These are phyloP conservation scores for Drosophila takahashii DNA, from an alignment of 1,140 invertebrate species.

Conservation along the genomic window DNA sequence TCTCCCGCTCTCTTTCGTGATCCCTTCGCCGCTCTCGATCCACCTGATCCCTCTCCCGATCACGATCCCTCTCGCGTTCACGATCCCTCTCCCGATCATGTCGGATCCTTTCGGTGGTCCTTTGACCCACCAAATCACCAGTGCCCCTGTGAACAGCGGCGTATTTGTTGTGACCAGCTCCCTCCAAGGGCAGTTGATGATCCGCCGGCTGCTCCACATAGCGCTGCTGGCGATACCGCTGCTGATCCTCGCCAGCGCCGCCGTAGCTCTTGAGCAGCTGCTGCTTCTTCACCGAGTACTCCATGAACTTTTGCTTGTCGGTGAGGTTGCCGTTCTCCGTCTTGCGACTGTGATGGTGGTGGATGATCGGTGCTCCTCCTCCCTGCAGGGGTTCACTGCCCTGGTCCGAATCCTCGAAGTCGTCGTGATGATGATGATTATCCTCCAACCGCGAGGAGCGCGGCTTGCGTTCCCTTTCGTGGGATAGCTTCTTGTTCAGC, in stretches of 20 bases:
- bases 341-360: conserved; percentile 60
- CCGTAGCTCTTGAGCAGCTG: conserved; percentile 54
- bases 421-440: conserved; percentile 42
- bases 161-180: conserved; percentile 63
- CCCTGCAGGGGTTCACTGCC: conserved; percentile 32
- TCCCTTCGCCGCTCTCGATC: conserved; percentile 45
- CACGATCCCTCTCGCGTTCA: conserved; percentile 6
- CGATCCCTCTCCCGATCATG: conserved; percentile 5
- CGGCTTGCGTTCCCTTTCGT: conserved; percentile 44
- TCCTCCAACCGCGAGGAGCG: conserved; percentile 53
- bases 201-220: conserved; percentile 77
- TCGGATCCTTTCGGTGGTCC: conserved; percentile 30
- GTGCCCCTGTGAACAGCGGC: conserved; percentile 64
- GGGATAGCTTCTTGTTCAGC: conserved; percentile 74
- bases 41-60: not conserved
- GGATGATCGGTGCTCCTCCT: not conserved
- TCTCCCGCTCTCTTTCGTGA: not conserved
- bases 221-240: conserved; percentile 74
- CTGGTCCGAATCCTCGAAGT: conserved; percentile 71
- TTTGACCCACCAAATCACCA: conserved; percentile 30
- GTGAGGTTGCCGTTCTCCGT: conserved; percentile 66
- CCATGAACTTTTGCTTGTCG: conserved; percentile 81
- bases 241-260: conserved; percentile 64
- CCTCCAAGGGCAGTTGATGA: conserved; percentile 69
- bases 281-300: conserved; percentile 72